Evolutionary conservation across 1,140 invertebrate genomes (phyloP).

Genomic region (Pentalonia nigronervosa): DNA sequence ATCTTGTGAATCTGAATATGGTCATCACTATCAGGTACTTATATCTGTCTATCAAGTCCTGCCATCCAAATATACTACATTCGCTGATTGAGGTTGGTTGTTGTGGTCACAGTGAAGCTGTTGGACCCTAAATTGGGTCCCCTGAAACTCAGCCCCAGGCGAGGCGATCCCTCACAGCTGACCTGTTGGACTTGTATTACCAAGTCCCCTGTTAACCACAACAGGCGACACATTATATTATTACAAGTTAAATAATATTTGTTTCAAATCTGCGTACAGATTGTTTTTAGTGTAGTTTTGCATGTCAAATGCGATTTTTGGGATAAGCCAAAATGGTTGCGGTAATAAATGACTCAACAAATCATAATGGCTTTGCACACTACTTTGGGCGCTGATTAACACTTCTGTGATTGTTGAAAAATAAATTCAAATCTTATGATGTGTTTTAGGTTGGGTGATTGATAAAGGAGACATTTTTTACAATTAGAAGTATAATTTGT

Average conservation of each 20-base stretch:
- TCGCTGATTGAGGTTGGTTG: slow-evolving; percentile 51
- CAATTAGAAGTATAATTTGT: slow-evolving; percentile 26
- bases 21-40: slow-evolving; percentile 48
- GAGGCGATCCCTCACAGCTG: slow-evolving; percentile 59
- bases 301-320: slow-evolving; percentile 56
- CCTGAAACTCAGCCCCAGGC: slow-evolving; percentile 57
- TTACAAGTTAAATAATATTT: slow-evolving; percentile 56
- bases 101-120: slow-evolving; percentile 59
- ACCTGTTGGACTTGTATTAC: slow-evolving; percentile 59
- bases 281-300: slow-evolving; percentile 54
- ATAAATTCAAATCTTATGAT: slow-evolving; percentile 45
- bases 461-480: slow-evolving; percentile 38
- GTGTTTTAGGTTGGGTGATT: slow-evolving; percentile 56
- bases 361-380: slow-evolving; percentile 54
- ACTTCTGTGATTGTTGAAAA: slow-evolving; percentile 48
- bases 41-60: slow-evolving; percentile 41
- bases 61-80: slow-evolving; percentile 32
- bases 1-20: slow-evolving; percentile 34
- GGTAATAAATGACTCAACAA: slow-evolving; percentile 46
- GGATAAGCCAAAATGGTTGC: slow-evolving; percentile 50
- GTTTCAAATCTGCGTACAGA: slow-evolving; percentile 30
- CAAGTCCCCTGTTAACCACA: slow-evolving; percentile 59
- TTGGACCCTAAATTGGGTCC: slow-evolving; percentile 59
- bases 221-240: slow-evolving; percentile 59
- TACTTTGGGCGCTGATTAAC: slow-evolving; percentile 54